These are phyloP conservation scores for Petrophora chlorosata DNA, from an alignment of 2,888 invertebrate species.

Conservation along the genomic window DNA sequence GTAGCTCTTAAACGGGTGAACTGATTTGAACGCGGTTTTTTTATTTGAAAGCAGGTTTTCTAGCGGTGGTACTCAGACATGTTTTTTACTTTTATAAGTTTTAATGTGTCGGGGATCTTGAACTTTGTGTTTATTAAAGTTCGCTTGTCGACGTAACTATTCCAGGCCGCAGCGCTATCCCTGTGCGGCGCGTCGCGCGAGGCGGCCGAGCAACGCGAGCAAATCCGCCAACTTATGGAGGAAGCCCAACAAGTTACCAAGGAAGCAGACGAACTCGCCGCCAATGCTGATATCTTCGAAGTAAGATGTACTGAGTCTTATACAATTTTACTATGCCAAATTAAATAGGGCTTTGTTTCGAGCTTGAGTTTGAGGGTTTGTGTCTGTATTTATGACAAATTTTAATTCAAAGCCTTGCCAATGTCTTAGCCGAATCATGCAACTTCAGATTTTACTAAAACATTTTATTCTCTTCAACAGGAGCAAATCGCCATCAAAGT, in stretches of 20 bases:
- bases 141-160: not conserved
- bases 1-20: too few relatives aligned
- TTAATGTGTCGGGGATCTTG: not conserved
- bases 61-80: too few relatives aligned
- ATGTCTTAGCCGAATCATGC: too few relatives aligned
- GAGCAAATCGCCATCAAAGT: conserved; percentile 90
- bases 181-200: conserved; percentile 93
- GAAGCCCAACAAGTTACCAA: conserved; percentile 85
- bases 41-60: too few relatives aligned
- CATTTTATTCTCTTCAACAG: conserved; percentile 63
- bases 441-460: not conserved
- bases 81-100: too few relatives aligned
- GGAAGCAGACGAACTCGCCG: conserved; percentile 86
- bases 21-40: too few relatives aligned
- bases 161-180: conserved; percentile 87
- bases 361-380: too few relatives aligned
- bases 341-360: too few relatives aligned
- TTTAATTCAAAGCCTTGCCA: too few relatives aligned
- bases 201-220: conserved; percentile 90
- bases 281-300: conserved; percentile 89
- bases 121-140: not conserved
- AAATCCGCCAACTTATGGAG: conserved; percentile 86
- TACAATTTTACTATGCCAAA: too few relatives aligned
- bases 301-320: too few relatives aligned
- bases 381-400: too few relatives aligned